Evolutionary conservation across 2,113 vertebrate species (phyloP).

Genomic region (Nothoprocta pentlandii): DNA sequence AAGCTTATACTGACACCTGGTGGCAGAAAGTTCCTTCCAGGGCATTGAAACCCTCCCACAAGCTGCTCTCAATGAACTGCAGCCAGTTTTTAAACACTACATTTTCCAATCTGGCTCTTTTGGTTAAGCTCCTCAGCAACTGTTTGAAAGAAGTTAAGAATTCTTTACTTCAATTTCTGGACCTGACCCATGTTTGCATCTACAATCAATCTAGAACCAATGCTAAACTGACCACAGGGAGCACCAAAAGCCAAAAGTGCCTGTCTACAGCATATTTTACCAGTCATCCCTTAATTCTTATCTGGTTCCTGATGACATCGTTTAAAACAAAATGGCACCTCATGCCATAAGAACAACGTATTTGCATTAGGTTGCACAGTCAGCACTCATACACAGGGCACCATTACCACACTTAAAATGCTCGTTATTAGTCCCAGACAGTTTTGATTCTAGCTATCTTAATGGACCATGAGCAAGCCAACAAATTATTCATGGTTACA

Average conservation of each 20-base stretch:
- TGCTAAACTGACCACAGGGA: neutral
- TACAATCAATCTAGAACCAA: neutral
- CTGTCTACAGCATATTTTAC: neutral
- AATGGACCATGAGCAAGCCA: neutral
- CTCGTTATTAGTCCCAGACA: neutral
- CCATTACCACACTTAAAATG: neutral
- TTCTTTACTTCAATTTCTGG: neutral
- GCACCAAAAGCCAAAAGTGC: neutral
- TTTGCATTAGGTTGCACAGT: neutral
- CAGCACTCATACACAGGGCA: neutral
- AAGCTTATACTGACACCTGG: slow-evolving; percentile 69
- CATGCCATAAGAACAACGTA: neutral
- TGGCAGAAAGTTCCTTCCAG: neutral
- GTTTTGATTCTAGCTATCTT: neutral
- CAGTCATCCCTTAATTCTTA: neutral
- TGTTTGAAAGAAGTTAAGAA: neutral
- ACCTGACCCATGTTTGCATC: neutral
- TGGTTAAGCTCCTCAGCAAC: neutral
- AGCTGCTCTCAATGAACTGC: rapidly evolving
- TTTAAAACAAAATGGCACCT: neutral
- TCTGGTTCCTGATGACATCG: neutral
- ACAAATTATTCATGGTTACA: neutral
- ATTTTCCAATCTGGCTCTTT: neutral
- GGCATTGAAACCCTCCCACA: neutral
- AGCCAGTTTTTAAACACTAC: neutral